Conservation (phyloP, 2,797 vertebrate genomes). For the Anomalospiza imberbis region DNA sequence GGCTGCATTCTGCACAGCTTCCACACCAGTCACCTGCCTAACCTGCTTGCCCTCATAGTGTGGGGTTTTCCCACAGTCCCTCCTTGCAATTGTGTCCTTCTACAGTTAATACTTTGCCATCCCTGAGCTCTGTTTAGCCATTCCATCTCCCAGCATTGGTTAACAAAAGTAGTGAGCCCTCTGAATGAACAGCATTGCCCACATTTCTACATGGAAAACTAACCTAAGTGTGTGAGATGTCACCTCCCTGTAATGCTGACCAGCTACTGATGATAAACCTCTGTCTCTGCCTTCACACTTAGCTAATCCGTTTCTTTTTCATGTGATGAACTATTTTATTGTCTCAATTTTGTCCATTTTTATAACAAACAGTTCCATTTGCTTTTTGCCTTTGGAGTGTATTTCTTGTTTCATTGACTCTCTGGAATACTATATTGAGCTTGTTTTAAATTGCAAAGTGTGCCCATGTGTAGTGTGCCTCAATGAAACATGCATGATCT, state of each 20-base stretch:
- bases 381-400: neutral
- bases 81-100: neutral
- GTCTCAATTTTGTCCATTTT: neutral
- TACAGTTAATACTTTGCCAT: neutral
- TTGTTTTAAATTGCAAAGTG: neutral
- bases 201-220: neutral
- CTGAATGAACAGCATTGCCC: neutral
- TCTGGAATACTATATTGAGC: neutral
- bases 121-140: neutral
- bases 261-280: neutral
- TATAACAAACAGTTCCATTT: neutral
- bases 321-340: neutral
- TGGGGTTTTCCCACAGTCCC: fast-evolving
- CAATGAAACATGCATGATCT: neutral
- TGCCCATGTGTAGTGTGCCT: neutral
- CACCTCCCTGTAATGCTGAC: neutral
- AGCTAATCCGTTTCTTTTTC: neutral
- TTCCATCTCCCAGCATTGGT: neutral
- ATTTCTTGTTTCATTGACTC: neutral
- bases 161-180: neutral
- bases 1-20: neutral
- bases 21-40: neutral
- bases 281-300: neutral
- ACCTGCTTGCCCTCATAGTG: neutral
- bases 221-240: neutral